Percentiles rank a stretch among this genome's conserved stretches.
Conservation (phyloP, 64 coral and sea anemone species). For the Montipora efflorescens region DNA sequence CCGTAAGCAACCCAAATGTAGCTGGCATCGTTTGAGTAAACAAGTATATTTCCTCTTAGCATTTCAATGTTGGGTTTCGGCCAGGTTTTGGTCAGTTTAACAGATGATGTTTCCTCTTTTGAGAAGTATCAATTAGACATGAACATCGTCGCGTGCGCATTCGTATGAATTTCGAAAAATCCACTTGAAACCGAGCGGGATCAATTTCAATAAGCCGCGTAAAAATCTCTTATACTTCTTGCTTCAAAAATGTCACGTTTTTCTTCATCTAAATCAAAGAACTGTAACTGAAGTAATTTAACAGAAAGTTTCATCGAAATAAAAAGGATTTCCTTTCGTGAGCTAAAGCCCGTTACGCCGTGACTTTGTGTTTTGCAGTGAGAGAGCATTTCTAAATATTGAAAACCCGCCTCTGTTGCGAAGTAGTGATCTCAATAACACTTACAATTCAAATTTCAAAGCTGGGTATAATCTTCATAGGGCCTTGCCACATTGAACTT, state of each 20-base stretch:
- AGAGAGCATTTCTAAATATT: not conserved
- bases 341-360: not conserved
- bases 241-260: not conserved
- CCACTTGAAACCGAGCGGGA: not conserved
- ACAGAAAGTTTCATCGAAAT: not conserved
- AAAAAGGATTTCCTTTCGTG: not conserved
- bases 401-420: not conserved
- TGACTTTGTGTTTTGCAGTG: not conserved
- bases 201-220: not conserved
- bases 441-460: not conserved
- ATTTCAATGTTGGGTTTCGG: not conserved
- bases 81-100: not conserved
- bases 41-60: not conserved
- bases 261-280: not conserved
- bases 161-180: not conserved
- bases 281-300: not conserved
- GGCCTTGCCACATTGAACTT: too few relatives aligned
- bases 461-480: not conserved
- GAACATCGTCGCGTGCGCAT: not conserved
- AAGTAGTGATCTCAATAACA: not conserved
- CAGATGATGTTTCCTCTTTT: not conserved
- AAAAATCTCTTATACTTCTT: not conserved
- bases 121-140: not conserved
- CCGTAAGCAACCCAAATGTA: too few relatives aligned
- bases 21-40: too few relatives aligned